Conservation (phyloP, 2,888 invertebrate species). For the Hofmannophila pseudospretella region DNA sequence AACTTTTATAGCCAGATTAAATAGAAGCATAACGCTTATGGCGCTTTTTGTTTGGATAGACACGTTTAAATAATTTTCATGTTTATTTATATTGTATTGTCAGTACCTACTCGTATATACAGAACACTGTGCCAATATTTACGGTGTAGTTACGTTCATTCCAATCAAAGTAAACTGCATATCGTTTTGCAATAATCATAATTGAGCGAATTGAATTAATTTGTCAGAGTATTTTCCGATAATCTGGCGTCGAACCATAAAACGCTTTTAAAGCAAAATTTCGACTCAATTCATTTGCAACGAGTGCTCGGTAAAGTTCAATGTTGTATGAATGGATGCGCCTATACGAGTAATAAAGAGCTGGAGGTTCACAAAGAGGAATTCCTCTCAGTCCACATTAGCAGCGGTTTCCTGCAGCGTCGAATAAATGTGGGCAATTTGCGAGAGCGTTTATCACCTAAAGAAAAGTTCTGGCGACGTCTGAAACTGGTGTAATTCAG, state of each 20-base stretch:
- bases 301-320: constrained; percentile 41
- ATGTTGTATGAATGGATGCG: constrained; percentile 45
- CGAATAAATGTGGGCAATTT: constrained; percentile 71
- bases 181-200: constrained; percentile 39
- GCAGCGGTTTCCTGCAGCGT: constrained; percentile 53
- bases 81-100: no score
- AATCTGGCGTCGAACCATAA: constrained; percentile 46
- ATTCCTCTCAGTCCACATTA: constrained; percentile 54
- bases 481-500: constrained; percentile 64
- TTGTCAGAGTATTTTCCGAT: constrained; percentile 38
- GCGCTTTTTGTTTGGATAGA: no score
- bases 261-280: constrained; percentile 45
- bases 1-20: no score
- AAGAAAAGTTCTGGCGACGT: constrained; percentile 71
- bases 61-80: no score
- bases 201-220: constrained; percentile 46
- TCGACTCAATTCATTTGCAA: constrained; percentile 47
- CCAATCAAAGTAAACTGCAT: constrained; percentile 28
- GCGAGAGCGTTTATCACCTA: constrained; percentile 71
- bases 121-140: no score
- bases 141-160: no score
- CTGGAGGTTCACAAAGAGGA: constrained; percentile 35
- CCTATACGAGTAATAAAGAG: constrained; percentile 25
- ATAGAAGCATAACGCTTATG: no score
- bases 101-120: no score